A percentile compares a stretch with the other conserved stretches of the same genome.
Evolutionary conservation across 2,888 invertebrate genomes (phyloP).

Genomic region (Empis stercorea): DNA sequence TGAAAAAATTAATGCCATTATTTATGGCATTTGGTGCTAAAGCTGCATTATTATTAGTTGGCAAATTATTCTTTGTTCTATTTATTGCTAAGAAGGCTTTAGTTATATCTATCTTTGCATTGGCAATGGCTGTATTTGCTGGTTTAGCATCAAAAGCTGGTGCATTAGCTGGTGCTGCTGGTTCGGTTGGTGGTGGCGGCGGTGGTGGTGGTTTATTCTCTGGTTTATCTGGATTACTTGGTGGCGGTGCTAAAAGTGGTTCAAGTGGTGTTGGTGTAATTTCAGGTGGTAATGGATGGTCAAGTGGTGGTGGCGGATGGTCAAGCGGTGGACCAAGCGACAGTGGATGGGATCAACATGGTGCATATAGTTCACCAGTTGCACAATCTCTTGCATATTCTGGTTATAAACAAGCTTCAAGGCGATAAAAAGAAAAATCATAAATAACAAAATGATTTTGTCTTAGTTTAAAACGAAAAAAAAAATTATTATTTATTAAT

Average conservation of each 20-base stretch:
- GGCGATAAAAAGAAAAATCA: background rate
- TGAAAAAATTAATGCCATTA: constrained; percentile 44
- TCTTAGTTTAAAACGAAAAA: no score
- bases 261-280: constrained; percentile 25
- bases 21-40: constrained; percentile 46
- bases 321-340: constrained; percentile 17
- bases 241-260: constrained; percentile 20
- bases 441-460: no score
- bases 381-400: constrained; percentile 41
- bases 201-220: constrained; percentile 19
- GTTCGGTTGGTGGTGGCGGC: constrained; percentile 21
- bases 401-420: constrained; percentile 34
- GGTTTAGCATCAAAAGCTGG: constrained; percentile 28
- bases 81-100: constrained; percentile 52
- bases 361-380: constrained; percentile 40
- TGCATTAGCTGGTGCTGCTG: constrained; percentile 22
- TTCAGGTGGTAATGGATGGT: constrained; percentile 25
- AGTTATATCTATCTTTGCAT: constrained; percentile 44
- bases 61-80: constrained; percentile 44
- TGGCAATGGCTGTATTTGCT: constrained; percentile 44
- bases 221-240: constrained; percentile 21
- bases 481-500: no score
- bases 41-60: constrained; percentile 40
- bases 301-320: constrained; percentile 20
- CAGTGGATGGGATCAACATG: constrained; percentile 36